These are phyloP conservation scores for Protosalanx chinensis DNA, from an alignment of 2,797 vertebrate species.

Conservation along the genomic window DNA sequence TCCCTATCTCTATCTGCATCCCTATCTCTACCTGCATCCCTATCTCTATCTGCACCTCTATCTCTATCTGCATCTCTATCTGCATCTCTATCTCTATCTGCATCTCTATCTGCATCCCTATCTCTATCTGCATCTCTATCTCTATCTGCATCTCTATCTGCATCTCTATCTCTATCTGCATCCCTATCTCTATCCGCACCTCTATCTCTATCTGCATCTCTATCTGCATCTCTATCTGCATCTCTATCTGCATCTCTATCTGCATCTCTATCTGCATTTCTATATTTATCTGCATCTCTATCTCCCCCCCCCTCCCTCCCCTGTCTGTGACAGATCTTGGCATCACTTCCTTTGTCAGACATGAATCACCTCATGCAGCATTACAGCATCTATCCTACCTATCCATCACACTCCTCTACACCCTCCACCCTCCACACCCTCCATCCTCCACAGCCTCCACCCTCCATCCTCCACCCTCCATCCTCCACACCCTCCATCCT, in stretches of 20 bases:
- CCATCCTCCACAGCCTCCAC: neutral
- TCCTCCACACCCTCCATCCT: neutral
- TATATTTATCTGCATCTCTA: neutral
- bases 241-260: conserved; percentile 1
- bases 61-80: neutral
- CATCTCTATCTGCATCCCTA: neutral
- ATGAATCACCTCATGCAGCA: conserved; percentile 50
- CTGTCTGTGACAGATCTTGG: neutral
- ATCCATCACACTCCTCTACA: conserved; percentile 40
- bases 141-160: conserved; percentile 3
- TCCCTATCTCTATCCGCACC: too few relatives aligned
- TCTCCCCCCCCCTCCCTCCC: too few relatives aligned
- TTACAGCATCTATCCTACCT: conserved; percentile 71
- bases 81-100: conserved; percentile 8
- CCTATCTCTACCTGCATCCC: neutral
- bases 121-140: neutral
- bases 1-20: conserved; percentile 6
- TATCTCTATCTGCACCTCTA: neutral
- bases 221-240: neutral
- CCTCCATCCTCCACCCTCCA: conserved; percentile 27
- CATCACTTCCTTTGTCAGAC: conserved; percentile 29
- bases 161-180: neutral
- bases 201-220: neutral
- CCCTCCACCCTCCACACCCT: neutral
- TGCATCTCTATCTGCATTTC: neutral